A percentile compares a stretch with the other conserved stretches of the same genome.
These are phyloP conservation scores for Proisotoma minuta DNA, from an alignment of 2,888 invertebrate species.

Conservation along the genomic window DNA sequence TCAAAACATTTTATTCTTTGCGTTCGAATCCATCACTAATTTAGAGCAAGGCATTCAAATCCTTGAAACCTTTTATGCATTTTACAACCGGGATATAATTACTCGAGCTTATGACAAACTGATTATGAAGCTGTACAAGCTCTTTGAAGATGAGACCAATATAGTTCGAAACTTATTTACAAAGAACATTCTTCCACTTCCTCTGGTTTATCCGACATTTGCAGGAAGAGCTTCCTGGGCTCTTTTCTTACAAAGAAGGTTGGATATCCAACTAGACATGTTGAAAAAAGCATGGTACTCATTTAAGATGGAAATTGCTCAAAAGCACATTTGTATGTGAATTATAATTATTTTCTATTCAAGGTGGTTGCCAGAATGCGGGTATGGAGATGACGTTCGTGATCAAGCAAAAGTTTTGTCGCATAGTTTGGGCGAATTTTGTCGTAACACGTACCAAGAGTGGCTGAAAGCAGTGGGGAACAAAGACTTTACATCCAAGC, in stretches of 20 bases:
- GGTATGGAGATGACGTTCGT: constrained; percentile 66
- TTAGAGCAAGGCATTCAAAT: constrained; percentile 76
- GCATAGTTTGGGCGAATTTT: constrained; percentile 52
- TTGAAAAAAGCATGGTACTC: constrained; percentile 57
- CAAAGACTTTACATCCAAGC: constrained; percentile 51
- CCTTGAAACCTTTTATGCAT: constrained; percentile 66
- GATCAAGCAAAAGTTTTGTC: constrained; percentile 60
- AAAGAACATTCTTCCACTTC: constrained; percentile 34
- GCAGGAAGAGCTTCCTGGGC: constrained; percentile 42
- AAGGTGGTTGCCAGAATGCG: constrained; percentile 68
- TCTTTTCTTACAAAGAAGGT: constrained; percentile 34
- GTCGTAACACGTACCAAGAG: constrained; percentile 56
- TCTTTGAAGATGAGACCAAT: constrained; percentile 66
- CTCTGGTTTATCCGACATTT: constrained; percentile 29
- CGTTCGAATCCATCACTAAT: constrained; percentile 72
- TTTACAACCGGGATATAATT: constrained; percentile 62
- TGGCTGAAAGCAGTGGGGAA: constrained; percentile 51
- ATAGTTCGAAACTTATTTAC: constrained; percentile 53
- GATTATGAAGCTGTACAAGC: constrained; percentile 59
- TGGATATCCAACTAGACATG: constrained; percentile 52
- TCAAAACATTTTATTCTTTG: constrained; percentile 72
- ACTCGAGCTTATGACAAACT: constrained; percentile 54
- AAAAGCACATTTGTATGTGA: no score
- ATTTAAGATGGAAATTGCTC: no score
- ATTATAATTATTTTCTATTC: background rate